These are phyloP conservation scores for Xiphophorus birchmanni DNA, from an alignment of 2,797 vertebrate species.

Conservation along the genomic window DNA sequence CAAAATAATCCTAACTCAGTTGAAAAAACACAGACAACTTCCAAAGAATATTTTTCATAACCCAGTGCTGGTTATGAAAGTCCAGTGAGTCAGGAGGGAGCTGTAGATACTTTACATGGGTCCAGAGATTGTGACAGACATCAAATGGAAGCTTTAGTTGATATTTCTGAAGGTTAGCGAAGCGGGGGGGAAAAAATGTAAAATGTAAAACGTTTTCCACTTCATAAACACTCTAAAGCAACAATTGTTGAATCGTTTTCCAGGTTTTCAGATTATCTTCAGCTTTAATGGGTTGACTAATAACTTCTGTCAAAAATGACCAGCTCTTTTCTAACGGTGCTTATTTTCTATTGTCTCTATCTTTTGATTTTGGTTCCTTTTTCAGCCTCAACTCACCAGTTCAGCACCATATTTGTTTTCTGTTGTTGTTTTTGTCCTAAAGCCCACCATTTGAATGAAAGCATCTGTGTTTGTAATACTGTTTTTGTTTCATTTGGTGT, in stretches of 20 bases:
- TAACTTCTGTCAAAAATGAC: background rate
- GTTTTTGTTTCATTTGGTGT: no score
- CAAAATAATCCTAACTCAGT: no score
- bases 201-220: background rate
- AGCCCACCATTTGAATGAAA: background rate
- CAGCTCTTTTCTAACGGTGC: background rate
- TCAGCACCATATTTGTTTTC: background rate
- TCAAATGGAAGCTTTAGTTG: background rate
- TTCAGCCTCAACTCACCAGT: no score
- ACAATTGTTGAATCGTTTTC: background rate
- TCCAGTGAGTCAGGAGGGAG: background rate
- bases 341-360: background rate
- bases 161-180: background rate
- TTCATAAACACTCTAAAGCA: background rate
- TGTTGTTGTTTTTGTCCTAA: background rate
- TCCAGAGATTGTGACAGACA: background rate
- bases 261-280: background rate
- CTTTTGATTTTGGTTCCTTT: background rate
- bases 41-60: no score
- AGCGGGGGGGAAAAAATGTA: background rate
- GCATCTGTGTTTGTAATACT: background rate
- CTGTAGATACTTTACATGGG: background rate
- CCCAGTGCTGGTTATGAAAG: background rate
- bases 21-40: no score
- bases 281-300: background rate